Evolutionary conservation across 2,888 invertebrate genomes (phyloP).

Genomic region (Dryobotodes eremita): DNA sequence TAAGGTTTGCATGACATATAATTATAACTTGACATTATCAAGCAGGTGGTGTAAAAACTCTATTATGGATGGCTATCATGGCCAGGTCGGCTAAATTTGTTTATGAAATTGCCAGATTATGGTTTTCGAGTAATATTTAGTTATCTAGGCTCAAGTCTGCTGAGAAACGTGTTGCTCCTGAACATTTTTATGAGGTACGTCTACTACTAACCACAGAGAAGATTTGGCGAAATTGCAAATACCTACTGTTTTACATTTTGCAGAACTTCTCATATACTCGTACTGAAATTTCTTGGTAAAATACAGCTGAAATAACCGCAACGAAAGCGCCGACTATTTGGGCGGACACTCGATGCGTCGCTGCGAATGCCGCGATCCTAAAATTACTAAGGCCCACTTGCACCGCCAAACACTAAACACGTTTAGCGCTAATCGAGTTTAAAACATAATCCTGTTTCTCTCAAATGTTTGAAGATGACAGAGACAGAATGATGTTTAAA

Average conservation of each 20-base stretch:
- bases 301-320: constrained; percentile 32
- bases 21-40: not conserved
- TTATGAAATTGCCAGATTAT: not conserved
- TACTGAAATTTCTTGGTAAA: constrained; percentile 44
- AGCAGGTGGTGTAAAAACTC: not conserved
- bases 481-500: too few relatives aligned
- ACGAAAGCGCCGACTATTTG: constrained; percentile 30
- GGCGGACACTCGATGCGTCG: constrained; percentile 21
- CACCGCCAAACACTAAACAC: too few relatives aligned
- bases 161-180: not conserved
- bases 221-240: constrained; percentile 14
- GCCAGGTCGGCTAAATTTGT: not conserved
- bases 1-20: not conserved
- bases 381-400: constrained; percentile 37
- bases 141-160: not conserved
- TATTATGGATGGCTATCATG: not conserved
- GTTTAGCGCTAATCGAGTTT: too few relatives aligned
- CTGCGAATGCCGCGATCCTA: constrained; percentile 33
- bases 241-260: constrained; percentile 30
- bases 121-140: not conserved
- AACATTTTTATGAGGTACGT: not conserved
- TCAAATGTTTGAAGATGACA: too few relatives aligned
- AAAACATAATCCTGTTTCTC: too few relatives aligned
- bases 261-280: constrained; percentile 7
- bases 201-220: not conserved